These are phyloP conservation scores for Phymastichus coffea DNA, from an alignment of 1,140 invertebrate species.

Conservation along the genomic window DNA sequence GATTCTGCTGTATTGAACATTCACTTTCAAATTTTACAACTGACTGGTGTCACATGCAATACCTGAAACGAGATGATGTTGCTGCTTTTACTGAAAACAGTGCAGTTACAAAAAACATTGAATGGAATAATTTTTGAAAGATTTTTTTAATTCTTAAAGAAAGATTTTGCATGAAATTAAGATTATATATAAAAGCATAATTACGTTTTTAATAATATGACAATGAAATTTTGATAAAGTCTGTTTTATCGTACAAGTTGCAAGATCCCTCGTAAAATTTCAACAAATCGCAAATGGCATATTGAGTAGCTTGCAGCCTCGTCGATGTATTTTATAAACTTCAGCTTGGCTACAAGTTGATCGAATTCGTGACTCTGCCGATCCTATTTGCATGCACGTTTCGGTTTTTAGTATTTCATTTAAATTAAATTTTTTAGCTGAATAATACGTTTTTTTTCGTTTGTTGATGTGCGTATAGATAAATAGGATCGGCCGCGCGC, in stretches of 20 bases:
- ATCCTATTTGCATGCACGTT: constrained; percentile 30
- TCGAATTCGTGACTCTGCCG: constrained; percentile 26
- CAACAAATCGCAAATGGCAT: constrained; percentile 30
- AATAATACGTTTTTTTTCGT: not conserved
- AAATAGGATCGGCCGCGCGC: constrained; percentile 46
- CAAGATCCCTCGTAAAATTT: constrained; percentile 8
- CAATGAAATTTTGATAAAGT: constrained; percentile 4
- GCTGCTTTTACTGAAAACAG: not conserved
- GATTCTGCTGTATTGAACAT: too few species aligned
- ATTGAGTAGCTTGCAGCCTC: constrained; percentile 39
- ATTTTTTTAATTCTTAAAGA: not conserved
- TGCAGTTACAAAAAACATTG: too few species aligned
- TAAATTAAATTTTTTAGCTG: not conserved
- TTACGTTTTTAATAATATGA: not conserved
- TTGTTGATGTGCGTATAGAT: not conserved
- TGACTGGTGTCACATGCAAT: constrained; percentile 11
- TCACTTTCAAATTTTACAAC: too few species aligned
- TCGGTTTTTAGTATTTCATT: not conserved
- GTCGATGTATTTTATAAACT: constrained; percentile 8
- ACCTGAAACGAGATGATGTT: constrained; percentile 1
- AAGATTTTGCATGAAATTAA: not conserved
- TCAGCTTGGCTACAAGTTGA: constrained; percentile 35
- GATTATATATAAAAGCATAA: not conserved
- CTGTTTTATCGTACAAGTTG: constrained; percentile 1
- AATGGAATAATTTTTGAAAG: too few species aligned